Evolutionary conservation across 1,140 invertebrate genomes (phyloP).

Genomic region (Leguminivora glycinivorella): DNA sequence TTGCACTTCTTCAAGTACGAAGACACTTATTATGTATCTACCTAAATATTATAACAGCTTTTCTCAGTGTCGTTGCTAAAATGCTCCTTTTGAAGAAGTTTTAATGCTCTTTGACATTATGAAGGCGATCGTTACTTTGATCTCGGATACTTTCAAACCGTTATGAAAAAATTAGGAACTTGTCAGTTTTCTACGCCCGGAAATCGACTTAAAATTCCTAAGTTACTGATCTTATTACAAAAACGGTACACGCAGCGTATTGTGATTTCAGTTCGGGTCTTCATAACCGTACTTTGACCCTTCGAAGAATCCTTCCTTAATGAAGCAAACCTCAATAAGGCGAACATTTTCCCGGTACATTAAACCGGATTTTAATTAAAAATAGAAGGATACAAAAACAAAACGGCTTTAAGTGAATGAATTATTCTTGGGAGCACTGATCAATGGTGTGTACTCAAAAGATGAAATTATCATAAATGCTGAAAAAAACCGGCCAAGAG

Average conservation of each 20-base stretch:
- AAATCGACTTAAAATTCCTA: neutral
- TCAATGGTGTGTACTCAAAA: neutral
- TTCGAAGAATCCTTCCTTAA: conserved; percentile 13
- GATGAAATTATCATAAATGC: neutral
- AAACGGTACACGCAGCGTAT: neutral
- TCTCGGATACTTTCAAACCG: neutral
- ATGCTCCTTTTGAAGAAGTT: neutral
- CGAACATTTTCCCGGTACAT: neutral
- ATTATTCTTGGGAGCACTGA: neutral
- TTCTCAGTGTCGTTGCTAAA: neutral
- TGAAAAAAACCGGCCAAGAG: no score
- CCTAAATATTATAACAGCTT: neutral
- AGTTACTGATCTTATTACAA: neutral
- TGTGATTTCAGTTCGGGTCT: neutral
- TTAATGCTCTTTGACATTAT: neutral
- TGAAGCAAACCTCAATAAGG: conserved; percentile 9
- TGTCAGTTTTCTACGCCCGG: no score
- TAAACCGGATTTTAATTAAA: conserved; percentile 14
- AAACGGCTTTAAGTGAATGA: neutral
- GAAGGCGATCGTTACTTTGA: neutral
- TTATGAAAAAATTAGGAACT: neutral
- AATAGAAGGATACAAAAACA: neutral
- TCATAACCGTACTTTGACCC: neutral
- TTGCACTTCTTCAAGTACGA: conserved; percentile 7
- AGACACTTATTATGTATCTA: neutral